Evolutionary conservation across 2,113 vertebrate genomes (phyloP), one percentile per base, ranked within the genome.

Genomic region (Excalfactoria chinensis): DNA sequence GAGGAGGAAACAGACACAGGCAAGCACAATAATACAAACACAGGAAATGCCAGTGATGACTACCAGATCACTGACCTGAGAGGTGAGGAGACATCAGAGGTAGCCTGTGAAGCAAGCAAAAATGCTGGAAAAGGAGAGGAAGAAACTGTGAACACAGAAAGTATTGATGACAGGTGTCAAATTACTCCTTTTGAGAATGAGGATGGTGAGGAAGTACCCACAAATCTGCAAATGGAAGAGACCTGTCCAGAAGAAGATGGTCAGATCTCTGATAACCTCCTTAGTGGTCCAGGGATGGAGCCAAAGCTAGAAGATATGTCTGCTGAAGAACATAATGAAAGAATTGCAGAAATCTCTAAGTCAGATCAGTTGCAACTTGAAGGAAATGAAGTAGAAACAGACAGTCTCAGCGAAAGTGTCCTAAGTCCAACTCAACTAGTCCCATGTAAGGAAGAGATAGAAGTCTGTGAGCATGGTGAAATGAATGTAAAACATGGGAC

Each of bases 141-240:
- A 51, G 96, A 96, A 58, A 35, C 44, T 10, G 13, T 44, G 72
- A 88, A 91, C 76, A 92, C 95, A 11, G 95, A 96, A 22, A 77
- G 80, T 41, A 94, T 93, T 6, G 97, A 97, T 83, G 95, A 98
- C 26, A 97, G 96, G 89, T 97, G 96, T 86, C 96, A 97, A 13
- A 97, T 92, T 73, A 43, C 96, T 78, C 95, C 93, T 55, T 97
- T 90, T 34, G 97, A 97, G 66, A 95, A 84, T 9, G 95, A 97
- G 34, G 60, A 70, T 37, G 6, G 21, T 68, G 95, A 98, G 4
- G 96, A 97, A 15, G 37, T 95, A 11, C 43, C 74, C 17, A 13
- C 84, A 26, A 76, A 88, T 73, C 94, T 97, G 51, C 93, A 93
- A 37, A 93, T 53, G 2, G 95, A 97, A 88, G 87, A 59, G 71